These are phyloP conservation scores for Philereme transversata DNA, from an alignment of 2,888 invertebrate species.

Conservation along the genomic window DNA sequence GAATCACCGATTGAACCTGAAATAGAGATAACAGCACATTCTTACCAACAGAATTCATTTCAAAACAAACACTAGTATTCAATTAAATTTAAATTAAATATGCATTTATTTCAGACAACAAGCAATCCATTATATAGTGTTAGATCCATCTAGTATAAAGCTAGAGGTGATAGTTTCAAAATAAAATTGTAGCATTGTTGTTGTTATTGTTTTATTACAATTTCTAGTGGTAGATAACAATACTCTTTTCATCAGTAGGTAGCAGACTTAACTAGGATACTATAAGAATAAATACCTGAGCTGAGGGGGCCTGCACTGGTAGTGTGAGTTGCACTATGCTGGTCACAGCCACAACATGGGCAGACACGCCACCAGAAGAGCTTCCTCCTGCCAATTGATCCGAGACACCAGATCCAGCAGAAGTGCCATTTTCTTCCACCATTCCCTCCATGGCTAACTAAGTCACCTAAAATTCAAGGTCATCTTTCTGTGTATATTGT, in stretches of 20 bases:
- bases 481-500: constrained; percentile 76
- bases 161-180: no score
- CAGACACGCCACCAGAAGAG: constrained; percentile 57
- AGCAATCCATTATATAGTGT: no score
- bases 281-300: constrained; percentile 81
- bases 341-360: constrained; percentile 83
- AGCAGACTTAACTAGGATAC: no score
- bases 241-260: no score
- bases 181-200: no score
- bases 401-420: constrained; percentile 67
- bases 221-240: no score
- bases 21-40: constrained; percentile 42
- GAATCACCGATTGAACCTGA: constrained; percentile 97
- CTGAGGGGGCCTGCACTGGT: constrained; percentile 86
- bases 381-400: constrained; percentile 68
- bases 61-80: background rate
- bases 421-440: constrained; percentile 94
- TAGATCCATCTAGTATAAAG: no score
- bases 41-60: background rate
- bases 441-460: constrained; percentile 92
- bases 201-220: no score
- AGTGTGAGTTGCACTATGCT: constrained; percentile 95
- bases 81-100: no score
- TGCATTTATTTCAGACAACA: no score
- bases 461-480: constrained; percentile 87